Base-by-base conservation (phyloP, 2,888 invertebrate species). In the Morpho achilles region DNA sequence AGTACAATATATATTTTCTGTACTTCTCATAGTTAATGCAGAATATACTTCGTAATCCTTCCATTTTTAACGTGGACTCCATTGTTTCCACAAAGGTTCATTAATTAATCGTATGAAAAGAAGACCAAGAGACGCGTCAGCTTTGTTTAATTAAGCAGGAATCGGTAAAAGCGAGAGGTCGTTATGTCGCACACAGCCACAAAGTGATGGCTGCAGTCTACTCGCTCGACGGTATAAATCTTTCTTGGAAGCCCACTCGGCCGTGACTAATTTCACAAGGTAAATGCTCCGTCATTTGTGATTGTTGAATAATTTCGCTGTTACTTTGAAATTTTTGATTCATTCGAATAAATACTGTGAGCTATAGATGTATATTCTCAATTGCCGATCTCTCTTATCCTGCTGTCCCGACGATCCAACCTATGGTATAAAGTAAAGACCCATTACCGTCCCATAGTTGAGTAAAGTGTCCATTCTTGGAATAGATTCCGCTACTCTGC, bases 221-320 rank as follows among this genome's bases (percentile, higher is more conserved):
- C 40, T 53, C 50, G 46, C 50, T 55, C 55, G 55, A 54, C 56
- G 32, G 22, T 50, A 58, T 61, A 59, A 64, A 61, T 59, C 56
- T 61, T 61, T 62, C 61, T 63, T 57, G 56, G 51, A 51, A 59
- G 46, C 54, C 53, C 64, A 58, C 43, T 61, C 63, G 51, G 58
- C 60, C 59, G 58, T 61, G 59, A 60, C 65, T 57, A 65, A 63
- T 63, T 50, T 53, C 45, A 47, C 65, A 63, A 64, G 60, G 60
- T 59, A 60, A 43, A 56, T 53, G 55, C 61, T 61, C 53, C 46
- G 59, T 49, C 48, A 50, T 48, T 55, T 59, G 52, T 44, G 50
- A 60, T 63, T 58, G 60, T 56, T 48, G 54, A 50, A 9, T 60
- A 47, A 7, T 48, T 43, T 10, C 7, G 46, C 53, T 56, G 48